Evolutionary conservation across 2,888 invertebrate species (phyloP), one percentile per base, ranked within the genome.

Genomic region (Aphidoletes aphidimyza): DNA sequence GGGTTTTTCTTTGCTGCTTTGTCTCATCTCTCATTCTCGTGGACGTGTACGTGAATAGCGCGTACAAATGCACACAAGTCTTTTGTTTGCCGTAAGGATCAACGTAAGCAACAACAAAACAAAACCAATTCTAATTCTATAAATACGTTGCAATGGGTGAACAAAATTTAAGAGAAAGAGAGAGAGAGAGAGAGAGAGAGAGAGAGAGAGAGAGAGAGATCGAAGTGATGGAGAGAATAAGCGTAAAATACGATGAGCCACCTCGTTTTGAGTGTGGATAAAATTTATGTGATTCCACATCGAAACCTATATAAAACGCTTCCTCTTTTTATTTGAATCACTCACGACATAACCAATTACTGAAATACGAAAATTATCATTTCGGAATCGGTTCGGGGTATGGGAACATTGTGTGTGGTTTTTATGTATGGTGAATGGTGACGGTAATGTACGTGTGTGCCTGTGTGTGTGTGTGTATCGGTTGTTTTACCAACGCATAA

Each of bases 331-430:
- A 69, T 69, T 69, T 69, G 69, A 30, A 30, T 69, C 69, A 69
- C 69, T 69, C 69, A 69, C 69, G 69, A 69, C 69, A 69, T 69
- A 69, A 69, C 69, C 69, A 69, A 69, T 69, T 69, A 69, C 34
- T 69, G 69, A 69, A 69, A 69, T 30, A 69, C 34, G 14, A 30
- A 30, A 69, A 54, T 54, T 54, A 54, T 54, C 54, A 54, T 54
- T 54, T 54, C 47, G 42, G 11, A 42, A 22, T 54, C 47, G 42
- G 11, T 9, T 42, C 42, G 42, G 42, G 42, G n/a, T n/a, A n/a
- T 42, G 42, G 49, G 17, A 49, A 11, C 49, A 26, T 54, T 54
- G 54, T 54, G 54, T 54, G 54, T 54, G 54, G 54, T 54, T 54
- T 54, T 11, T 17, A 47, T 47, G 47, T 54, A n/a, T n/a, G n/a